These are phyloP conservation scores for Brachystomella parvula DNA, from an alignment of 1,140 invertebrate genomes.

Conservation along the genomic window DNA sequence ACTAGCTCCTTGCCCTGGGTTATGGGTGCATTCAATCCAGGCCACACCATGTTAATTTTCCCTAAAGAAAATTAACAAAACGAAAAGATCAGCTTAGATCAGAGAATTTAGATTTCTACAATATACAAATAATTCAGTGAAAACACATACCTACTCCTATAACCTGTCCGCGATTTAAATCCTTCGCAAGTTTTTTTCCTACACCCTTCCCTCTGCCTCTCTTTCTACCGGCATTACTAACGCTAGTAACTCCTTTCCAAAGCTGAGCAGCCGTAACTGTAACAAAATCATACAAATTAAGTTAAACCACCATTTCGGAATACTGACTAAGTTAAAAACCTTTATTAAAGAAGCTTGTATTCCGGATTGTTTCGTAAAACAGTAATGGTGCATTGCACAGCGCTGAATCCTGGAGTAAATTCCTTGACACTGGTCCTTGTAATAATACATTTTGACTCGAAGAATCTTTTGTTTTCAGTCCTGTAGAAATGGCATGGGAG, in stretches of 20 bases:
- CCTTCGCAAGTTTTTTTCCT: slow-evolving; percentile 60
- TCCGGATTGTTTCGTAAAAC: too few relatives aligned
- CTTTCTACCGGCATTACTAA: slow-evolving; percentile 91
- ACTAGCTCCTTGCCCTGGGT: slow-evolving; percentile 67
- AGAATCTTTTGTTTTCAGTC: too few relatives aligned
- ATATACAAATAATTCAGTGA: too few relatives aligned
- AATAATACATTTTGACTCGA: too few relatives aligned
- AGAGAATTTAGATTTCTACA: too few relatives aligned
- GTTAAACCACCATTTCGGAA: slow-evolving; percentile 11
- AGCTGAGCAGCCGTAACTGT: slow-evolving; percentile 68
- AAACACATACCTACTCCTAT: slow-evolving; percentile 71
- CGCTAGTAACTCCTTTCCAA: slow-evolving; percentile 89
- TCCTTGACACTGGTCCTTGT: too few relatives aligned
- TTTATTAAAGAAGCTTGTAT: slow-evolving; percentile 28
- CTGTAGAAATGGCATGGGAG: too few relatives aligned
- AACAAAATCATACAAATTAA: slow-evolving; percentile 32
- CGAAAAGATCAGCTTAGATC: slow-evolving; percentile 1
- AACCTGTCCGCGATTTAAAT: slow-evolving; percentile 83
- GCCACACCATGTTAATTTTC: slow-evolving; percentile 77
- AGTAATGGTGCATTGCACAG: too few relatives aligned
- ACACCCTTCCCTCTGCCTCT: slow-evolving; percentile 82
- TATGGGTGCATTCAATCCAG: slow-evolving; percentile 78
- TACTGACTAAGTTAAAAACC: neutral
- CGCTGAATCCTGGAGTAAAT: too few relatives aligned
- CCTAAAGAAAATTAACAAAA: slow-evolving; percentile 43